phyloP scores from a whole-genome alignment of 64 coral and sea anemone genomes.

The Cladopsammia gracilis region DNA sequence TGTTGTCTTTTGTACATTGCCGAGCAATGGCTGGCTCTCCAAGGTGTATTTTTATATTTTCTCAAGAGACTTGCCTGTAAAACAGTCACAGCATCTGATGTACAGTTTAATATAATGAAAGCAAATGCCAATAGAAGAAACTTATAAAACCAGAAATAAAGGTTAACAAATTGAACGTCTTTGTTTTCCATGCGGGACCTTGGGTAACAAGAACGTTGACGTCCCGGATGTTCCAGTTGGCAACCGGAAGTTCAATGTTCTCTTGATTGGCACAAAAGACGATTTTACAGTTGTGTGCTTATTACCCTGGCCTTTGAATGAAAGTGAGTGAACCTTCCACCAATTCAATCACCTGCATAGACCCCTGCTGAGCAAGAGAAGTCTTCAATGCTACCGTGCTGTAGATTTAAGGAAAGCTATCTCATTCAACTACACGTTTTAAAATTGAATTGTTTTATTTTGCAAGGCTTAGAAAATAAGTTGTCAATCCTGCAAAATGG shows the following conservation, averaged over 20 bases:
- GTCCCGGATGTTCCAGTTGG: too few species aligned
- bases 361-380: too few species aligned
- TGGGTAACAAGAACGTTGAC: too few species aligned
- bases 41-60: conserved; percentile 57
- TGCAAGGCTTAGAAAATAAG: not conserved
- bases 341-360: too few species aligned
- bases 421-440: not conserved
- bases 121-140: not conserved
- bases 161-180: too few species aligned
- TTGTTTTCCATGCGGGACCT: not conserved
- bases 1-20: not conserved
- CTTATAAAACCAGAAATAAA: not conserved
- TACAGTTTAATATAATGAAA: conserved; percentile 17
- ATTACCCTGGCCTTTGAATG: too few species aligned
- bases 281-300: too few species aligned
- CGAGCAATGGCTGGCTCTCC: not conserved
- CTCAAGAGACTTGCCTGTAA: not conserved
- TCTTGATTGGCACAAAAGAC: too few species aligned
- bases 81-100: not conserved
- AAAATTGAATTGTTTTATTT: not conserved
- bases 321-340: too few species aligned
- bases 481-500: not conserved
- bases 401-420: not conserved
- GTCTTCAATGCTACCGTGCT: too few species aligned
- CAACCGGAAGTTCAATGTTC: too few species aligned